These are phyloP conservation scores for Vespertilio murinus DNA, from an alignment of 2,797 vertebrate species.

Conservation along the genomic window DNA sequence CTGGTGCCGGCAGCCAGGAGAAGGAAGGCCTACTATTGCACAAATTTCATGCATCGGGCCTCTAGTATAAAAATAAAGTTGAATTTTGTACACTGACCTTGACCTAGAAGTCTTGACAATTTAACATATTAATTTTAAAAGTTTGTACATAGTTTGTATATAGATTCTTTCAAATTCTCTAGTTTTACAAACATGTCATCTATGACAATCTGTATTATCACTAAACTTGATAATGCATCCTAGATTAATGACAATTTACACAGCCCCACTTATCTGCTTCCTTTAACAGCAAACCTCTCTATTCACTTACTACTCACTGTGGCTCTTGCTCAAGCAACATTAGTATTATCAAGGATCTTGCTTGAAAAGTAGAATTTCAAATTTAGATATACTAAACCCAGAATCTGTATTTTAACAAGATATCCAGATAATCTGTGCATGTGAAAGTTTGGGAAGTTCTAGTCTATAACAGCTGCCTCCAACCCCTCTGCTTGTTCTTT, in stretches of 20 bases:
- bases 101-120: neutral
- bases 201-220: neutral
- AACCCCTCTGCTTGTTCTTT: neutral
- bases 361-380: neutral
- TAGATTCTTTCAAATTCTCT: slow-evolving; percentile 14
- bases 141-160: neutral
- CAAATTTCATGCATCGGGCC: no score
- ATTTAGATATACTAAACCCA: neutral
- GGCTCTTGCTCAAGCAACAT: neutral
- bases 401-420: neutral
- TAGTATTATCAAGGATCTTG: neutral
- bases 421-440: neutral
- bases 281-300: neutral
- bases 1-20: no score
- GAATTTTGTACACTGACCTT: neutral
- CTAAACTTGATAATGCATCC: neutral
- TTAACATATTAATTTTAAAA: slow-evolving; percentile 1
- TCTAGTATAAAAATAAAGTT: neutral
- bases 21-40: no score
- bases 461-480: neutral
- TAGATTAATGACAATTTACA: neutral
- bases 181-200: neutral
- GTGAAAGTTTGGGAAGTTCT: neutral
- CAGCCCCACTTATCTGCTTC: neutral
- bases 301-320: neutral